Evolutionary conservation across 1,140 invertebrate species (phyloP), one percentile per base, ranked within the genome.

Genomic region (Drosophila mayri): DNA sequence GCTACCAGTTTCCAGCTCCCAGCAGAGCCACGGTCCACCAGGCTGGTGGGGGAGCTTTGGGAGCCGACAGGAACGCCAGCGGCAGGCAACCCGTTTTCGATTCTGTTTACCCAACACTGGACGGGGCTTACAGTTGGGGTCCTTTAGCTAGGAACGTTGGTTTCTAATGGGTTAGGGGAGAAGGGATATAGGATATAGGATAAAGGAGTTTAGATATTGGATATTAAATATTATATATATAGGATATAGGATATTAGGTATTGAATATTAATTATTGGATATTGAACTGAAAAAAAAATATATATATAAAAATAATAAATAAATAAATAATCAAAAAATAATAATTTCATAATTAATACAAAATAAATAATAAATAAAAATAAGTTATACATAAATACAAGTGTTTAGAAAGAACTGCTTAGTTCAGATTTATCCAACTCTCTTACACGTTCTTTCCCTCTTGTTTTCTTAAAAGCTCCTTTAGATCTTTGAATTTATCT

Each of bases 11-110:
- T 12, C 37, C 35, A 5, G 25, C 4, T 28, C 38, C 12, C 16
- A 44, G 18, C 25, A 30, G 28, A 54, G 20, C 37, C 50, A 18
- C 41, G 67, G 57, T 61, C 76, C 70, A 64, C n/a, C n/a, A n/a
- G 44, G 44, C 5, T 25, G 3, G 25, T 25, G 25, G 35, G 46
- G 64, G 47, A 18, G 54, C 50, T 22, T 47, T 44, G 70, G 57
- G 46, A 14, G 49, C 50, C 50, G 28, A 54, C 49, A 74, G 58
- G 57, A 78, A 71, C 76, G 76, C 76, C 76, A 79, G 43, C 54
- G 76, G 66, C 75, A 79, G 59, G 67, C 84, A 88, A 90, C 85
- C 84, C 84, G 73, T 90, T 88, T 87, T 88, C 84, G 68, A 88
- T 88, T 87, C 65, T 90, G 76, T 88, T 88, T 90, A 74, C 59